Conservation (phyloP, 1,140 invertebrate species). For the Drosophila sulfurigaster region DNA sequence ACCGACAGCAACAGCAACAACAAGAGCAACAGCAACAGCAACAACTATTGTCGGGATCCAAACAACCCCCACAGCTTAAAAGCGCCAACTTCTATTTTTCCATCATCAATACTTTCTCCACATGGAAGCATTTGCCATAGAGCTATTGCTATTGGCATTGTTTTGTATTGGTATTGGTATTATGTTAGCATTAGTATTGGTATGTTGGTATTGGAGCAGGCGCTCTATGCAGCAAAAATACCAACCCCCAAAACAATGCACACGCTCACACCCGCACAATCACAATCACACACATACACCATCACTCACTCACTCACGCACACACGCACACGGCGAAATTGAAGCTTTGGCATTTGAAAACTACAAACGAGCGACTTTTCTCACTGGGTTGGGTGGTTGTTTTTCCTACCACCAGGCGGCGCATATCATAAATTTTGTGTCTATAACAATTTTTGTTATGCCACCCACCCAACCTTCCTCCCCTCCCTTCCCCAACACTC, state of each 20-base stretch:
- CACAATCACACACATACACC: conserved; percentile 14
- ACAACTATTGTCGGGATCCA: conserved; percentile 50
- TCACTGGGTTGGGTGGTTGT: conserved; percentile 66
- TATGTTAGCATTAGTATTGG: conserved; percentile 47
- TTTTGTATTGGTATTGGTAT: conserved; percentile 53
- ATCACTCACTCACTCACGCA: conserved; percentile 11
- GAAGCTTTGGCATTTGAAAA: conserved; percentile 80
- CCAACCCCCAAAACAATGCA: conserved; percentile 63
- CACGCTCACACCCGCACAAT: conserved; percentile 43
- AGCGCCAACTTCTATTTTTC: conserved; percentile 83
- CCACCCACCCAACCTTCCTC: conserved; percentile 2
- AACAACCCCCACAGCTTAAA: conserved; percentile 79
- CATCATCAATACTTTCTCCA: conserved; percentile 76
- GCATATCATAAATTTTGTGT: conserved; percentile 82
- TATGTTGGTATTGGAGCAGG: conserved; percentile 72
- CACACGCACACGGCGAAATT: conserved; percentile 46
- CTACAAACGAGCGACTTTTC: conserved; percentile 53
- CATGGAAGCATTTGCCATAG: conserved; percentile 49
- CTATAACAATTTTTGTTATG: conserved; percentile 80
- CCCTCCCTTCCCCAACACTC: not conserved
- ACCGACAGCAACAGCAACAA: conserved; percentile 15
- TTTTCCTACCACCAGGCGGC: conserved; percentile 58
- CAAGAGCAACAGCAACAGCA: conserved; percentile 15
- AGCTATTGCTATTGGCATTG: conserved; percentile 41
- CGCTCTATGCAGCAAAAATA: conserved; percentile 70